Percentiles rank a stretch among this genome's conserved stretches.
phyloP scores from a whole-genome alignment of 2,113 vertebrate species.

The Collichthys lucidus region DNA sequence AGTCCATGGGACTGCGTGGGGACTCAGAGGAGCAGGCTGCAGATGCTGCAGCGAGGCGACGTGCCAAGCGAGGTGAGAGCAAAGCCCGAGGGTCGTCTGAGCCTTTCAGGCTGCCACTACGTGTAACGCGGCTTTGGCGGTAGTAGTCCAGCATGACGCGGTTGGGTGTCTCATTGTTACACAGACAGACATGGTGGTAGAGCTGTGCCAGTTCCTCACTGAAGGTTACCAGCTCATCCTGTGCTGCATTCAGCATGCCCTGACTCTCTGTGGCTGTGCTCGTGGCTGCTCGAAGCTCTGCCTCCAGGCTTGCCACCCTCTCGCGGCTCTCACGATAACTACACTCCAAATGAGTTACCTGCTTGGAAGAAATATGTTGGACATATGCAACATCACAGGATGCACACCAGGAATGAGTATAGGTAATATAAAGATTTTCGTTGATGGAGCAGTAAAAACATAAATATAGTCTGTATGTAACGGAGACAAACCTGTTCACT shows the following conservation, averaged over 20 bases:
- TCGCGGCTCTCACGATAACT: slow-evolving; percentile 89
- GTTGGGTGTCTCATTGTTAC: slow-evolving; percentile 98
- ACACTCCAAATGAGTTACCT: slow-evolving; percentile 88
- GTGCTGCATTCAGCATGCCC: slow-evolving; percentile 91
- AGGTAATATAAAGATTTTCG: too few species aligned
- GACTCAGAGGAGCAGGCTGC: slow-evolving; percentile 82
- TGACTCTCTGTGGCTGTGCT: slow-evolving; percentile 90
- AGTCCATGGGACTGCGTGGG: slow-evolving; percentile 85
- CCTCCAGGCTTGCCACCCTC: slow-evolving; percentile 88
- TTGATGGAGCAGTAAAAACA: not conserved
- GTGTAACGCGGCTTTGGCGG: slow-evolving; percentile 93
- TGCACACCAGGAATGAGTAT: too few species aligned
- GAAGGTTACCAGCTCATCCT: slow-evolving; percentile 97
- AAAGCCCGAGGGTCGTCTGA: slow-evolving; percentile 92
- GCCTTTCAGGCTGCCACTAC: slow-evolving; percentile 93
- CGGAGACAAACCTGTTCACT: slow-evolving; percentile 84
- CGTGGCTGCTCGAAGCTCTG: slow-evolving; percentile 88
- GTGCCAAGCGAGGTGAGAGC: slow-evolving; percentile 91
- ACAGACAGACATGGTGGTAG: slow-evolving; percentile 97
- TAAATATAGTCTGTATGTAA: not conserved
- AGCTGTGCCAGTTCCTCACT: slow-evolving; percentile 98
- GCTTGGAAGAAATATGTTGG: slow-evolving; percentile 12
- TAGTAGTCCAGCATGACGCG: slow-evolving; percentile 99
- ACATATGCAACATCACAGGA: not conserved
- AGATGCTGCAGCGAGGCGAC: slow-evolving; percentile 86